Evolutionary conservation across 2,797 vertebrate species (phyloP).

Genomic region (Threskiornis aethiopicus): DNA sequence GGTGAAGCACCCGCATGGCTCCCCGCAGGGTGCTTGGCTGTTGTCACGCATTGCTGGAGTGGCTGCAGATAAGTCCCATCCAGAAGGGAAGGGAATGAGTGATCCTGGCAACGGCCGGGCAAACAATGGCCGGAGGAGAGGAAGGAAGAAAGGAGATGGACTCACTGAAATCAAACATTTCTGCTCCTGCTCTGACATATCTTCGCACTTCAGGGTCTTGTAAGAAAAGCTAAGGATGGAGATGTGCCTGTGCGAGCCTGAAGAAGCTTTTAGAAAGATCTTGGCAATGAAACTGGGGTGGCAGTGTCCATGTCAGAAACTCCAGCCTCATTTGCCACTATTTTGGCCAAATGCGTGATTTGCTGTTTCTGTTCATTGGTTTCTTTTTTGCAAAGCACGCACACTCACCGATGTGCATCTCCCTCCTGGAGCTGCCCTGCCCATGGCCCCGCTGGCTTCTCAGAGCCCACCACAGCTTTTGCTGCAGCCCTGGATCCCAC

Average conservation of each 20-base stretch:
- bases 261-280: not conserved
- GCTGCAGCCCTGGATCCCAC: rapidly evolving
- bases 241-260: not conserved
- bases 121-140: not conserved
- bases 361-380: not conserved
- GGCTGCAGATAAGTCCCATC: not conserved
- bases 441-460: rapidly evolving
- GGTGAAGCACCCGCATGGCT: not conserved
- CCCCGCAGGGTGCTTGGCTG: not conserved
- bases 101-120: not conserved
- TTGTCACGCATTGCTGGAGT: not conserved
- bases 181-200: not conserved
- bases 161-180: not conserved
- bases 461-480: not conserved
- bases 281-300: not conserved
- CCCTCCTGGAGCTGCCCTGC: not conserved
- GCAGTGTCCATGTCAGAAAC: rapidly evolving
- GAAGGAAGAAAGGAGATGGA: not conserved
- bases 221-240: not conserved
- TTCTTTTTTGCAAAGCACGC: not conserved
- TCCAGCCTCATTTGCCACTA: not conserved
- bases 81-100: not conserved
- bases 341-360: not conserved
- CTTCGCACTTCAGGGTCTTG: not conserved
- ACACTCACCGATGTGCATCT: rapidly evolving